These are phyloP conservation scores for Drosophila setifemur DNA, from an alignment of 1,140 invertebrate species.

Conservation along the genomic window DNA sequence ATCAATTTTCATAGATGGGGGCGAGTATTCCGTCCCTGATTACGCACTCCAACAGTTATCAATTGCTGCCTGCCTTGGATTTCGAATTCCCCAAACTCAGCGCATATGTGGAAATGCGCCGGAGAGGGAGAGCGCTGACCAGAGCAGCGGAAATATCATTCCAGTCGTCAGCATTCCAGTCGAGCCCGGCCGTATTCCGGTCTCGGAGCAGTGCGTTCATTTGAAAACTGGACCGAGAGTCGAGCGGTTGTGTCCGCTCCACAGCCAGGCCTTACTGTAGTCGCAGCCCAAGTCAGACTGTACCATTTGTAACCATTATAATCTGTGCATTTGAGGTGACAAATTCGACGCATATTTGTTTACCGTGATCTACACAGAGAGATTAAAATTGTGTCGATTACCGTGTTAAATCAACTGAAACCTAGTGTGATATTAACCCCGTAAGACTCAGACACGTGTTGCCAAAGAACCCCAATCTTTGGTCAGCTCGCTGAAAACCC, in stretches of 20 bases:
- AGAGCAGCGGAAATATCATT: conserved; percentile 36
- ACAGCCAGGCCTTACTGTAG: neutral
- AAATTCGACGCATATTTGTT: conserved; percentile 76
- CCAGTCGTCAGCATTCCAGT: conserved; percentile 41
- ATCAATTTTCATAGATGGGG: no score
- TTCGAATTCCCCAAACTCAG: conserved; percentile 27
- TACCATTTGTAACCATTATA: conserved; percentile 35
- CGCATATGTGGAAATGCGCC: conserved; percentile 1
- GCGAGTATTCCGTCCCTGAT: conserved; percentile 16
- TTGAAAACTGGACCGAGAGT: conserved; percentile 34
- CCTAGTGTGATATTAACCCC: conserved; percentile 81
- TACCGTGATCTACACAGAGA: conserved; percentile 82
- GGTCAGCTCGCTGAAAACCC: neutral
- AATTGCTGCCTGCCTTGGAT: conserved; percentile 20
- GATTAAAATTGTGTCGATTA: conserved; percentile 79
- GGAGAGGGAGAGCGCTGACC: conserved; percentile 36
- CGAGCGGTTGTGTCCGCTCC: conserved; percentile 45
- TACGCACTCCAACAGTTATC: conserved; percentile 32
- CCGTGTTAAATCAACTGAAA: conserved; percentile 81
- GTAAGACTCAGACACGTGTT: conserved; percentile 79
- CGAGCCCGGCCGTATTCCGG: conserved; percentile 9
- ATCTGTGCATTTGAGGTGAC: conserved; percentile 82
- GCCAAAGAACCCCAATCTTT: conserved; percentile 12
- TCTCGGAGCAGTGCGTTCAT: conserved; percentile 34
- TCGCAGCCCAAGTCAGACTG: conserved; percentile 37